phyloP scores from a whole-genome alignment of 2,797 vertebrate genomes.

The Botia kubotai region DNA sequence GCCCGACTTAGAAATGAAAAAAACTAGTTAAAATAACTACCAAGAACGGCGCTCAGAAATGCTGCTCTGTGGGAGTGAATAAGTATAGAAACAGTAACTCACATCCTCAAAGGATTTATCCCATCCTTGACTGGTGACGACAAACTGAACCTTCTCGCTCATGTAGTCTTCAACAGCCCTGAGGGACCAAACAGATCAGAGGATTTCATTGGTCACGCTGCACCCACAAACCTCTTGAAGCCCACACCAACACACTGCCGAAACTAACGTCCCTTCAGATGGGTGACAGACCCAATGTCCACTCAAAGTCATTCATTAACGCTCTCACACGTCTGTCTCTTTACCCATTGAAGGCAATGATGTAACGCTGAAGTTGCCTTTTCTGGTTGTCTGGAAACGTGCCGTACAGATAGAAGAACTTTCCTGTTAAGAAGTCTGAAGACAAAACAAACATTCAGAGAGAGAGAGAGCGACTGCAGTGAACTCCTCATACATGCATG shows the following conservation, averaged over 20 bases:
- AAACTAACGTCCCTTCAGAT: not conserved
- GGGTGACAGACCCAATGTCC: not conserved
- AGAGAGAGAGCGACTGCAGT: not conserved
- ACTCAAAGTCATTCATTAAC: not conserved
- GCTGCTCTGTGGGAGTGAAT: not conserved
- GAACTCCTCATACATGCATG: not conserved
- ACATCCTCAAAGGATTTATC: constrained; percentile 91
- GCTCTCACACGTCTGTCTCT: constrained; percentile 32
- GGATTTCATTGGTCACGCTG: constrained; percentile 6
- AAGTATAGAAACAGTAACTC: constrained; percentile 60
- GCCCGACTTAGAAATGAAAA: too few relatives aligned
- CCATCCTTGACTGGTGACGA: constrained; percentile 91
- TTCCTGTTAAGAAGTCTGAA: constrained; percentile 79
- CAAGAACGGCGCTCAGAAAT: too few relatives aligned
- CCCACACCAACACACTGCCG: too few relatives aligned
- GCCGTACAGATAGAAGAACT: constrained; percentile 88
- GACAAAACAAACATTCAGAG: not conserved
- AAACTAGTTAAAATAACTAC: too few relatives aligned
- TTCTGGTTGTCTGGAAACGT: constrained; percentile 86
- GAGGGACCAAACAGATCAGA: not conserved
- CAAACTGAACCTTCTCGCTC: constrained; percentile 89
- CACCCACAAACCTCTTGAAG: not conserved
- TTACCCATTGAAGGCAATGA: constrained; percentile 89
- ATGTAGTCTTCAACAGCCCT: constrained; percentile 90
- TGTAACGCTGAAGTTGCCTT: constrained; percentile 83